A percentile compares a stretch with the other conserved stretches of the same genome.
Evolutionary conservation across 2,888 invertebrate species (phyloP).

Genomic region (Hyles lineata): DNA sequence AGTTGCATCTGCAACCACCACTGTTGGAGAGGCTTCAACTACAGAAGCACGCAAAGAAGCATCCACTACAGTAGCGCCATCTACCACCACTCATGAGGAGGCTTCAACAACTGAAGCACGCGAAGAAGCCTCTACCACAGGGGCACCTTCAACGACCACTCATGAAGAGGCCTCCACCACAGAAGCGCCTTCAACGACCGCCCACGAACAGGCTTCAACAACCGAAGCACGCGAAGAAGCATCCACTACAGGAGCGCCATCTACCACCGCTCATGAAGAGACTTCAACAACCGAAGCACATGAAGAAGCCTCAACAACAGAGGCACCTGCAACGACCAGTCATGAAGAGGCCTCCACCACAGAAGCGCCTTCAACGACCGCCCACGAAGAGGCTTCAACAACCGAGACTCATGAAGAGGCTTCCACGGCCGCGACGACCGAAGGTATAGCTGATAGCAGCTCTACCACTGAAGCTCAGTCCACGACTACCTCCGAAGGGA

Average conservation of each 20-base stretch:
- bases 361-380: conserved; percentile 26
- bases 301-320: not conserved
- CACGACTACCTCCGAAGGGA: not conserved
- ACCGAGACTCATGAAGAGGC: not conserved
- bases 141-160: not conserved
- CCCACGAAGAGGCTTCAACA: conserved; percentile 25
- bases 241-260: conserved; percentile 19
- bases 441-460: conserved; percentile 32
- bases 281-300: conserved; percentile 23
- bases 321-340: not conserved
- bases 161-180: conserved; percentile 30
- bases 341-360: conserved; percentile 31
- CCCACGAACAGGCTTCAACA: conserved; percentile 25
- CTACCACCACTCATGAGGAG: conserved; percentile 21
- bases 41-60: not conserved
- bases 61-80: conserved; percentile 34
- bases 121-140: not conserved
- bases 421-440: not conserved
- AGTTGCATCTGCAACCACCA: not conserved
- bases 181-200: conserved; percentile 26
- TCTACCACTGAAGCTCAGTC: conserved; percentile 10
- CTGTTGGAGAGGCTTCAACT: conserved; percentile 19
- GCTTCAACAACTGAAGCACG: conserved; percentile 22
- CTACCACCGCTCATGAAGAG: conserved; percentile 3
- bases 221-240: not conserved